Base-by-base conservation (phyloP, 2,797 vertebrate genomes). In the Gymnoscopelus microlampas region DNA sequence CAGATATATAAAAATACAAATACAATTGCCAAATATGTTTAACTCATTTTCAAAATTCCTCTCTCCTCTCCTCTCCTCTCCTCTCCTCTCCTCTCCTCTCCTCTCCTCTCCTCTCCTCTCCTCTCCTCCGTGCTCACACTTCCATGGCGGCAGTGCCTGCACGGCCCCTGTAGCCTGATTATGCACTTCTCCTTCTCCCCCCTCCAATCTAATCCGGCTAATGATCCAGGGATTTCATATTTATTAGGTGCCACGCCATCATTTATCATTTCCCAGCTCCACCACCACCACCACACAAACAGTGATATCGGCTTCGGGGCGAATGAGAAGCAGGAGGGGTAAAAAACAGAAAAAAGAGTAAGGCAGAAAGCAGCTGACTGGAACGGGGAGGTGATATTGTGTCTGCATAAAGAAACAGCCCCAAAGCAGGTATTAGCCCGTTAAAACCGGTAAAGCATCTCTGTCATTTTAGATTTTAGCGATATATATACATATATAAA, bases 151-250 rank as follows among this genome's bases (percentile, higher is more conserved):
- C 9, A 15, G 35, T 8, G 8, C 6, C n/a, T 10, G 1, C n/a
- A 10, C 29, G 13, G 69, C 80, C 76, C 83, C 71, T 76, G 72
- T 57, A 51, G 75, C 78, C 84, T 89, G 87, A 89, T 88, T 80
- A 84, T 85, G 81, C 85, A 86, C 74, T 87, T 90, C 88, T 80
- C 90, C 88, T 80, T 91, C 51, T 19, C 51, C 88, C 79, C 74
- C 74, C 60, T 87, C 76, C 77, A 81, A 86, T 89, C 64, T 85
- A 87, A 89, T 92, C 79, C 82, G 70, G 73, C 85, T 87, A 91
- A 91, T 88, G 85, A 91, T 85, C 76, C 80, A 78, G 74, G 80
- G 80, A 86, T 90, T 90, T 88, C 74, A 91, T 88, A 87, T 90
- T 88, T 88, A 89, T 83, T 86, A 86, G 67, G 69, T 65, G 57